Percentiles rank a stretch among this genome's conserved stretches.
Evolutionary conservation across 2,797 vertebrate species (phyloP).

Genomic region (Vultur gryphus): DNA sequence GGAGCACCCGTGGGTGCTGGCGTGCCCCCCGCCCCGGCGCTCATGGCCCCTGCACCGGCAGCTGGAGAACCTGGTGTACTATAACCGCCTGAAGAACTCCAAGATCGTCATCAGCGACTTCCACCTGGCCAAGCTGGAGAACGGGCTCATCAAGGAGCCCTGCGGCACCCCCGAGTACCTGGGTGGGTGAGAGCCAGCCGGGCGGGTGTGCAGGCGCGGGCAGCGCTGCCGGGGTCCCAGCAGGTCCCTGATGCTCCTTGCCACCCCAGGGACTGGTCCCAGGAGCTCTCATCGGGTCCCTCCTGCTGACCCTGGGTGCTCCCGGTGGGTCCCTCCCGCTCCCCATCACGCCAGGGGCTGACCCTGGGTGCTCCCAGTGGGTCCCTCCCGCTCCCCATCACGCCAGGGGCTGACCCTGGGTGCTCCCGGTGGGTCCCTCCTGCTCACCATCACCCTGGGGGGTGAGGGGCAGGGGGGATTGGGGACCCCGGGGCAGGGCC

Average conservation of each 20-base stretch:
- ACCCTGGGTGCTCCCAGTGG: neutral
- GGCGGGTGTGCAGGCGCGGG: accelerated
- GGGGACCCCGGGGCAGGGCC: neutral
- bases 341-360: neutral
- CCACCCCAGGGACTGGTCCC: neutral
- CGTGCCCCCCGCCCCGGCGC: accelerated
- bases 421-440: neutral
- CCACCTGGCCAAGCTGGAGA: slow-evolving; percentile 95
- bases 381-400: neutral
- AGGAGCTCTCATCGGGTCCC: neutral
- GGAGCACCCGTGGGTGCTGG: neutral
- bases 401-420: neutral
- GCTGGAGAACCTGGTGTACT: slow-evolving; percentile 98
- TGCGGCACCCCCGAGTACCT: slow-evolving; percentile 97
- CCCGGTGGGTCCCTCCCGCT: neutral
- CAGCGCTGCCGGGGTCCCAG: neutral
- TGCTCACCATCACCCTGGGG: neutral
- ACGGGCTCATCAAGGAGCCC: slow-evolving; percentile 95
- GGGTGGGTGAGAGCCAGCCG: slow-evolving; percentile 82
- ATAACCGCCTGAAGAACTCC: slow-evolving; percentile 96
- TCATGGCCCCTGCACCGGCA: neutral
- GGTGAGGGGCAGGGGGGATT: accelerated
- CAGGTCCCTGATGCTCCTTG: neutral
- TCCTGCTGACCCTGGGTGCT: neutral
- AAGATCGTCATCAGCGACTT: slow-evolving; percentile 99